Conservation (phyloP, 2,113 vertebrate species). For the Hypomesus transpacificus region DNA sequence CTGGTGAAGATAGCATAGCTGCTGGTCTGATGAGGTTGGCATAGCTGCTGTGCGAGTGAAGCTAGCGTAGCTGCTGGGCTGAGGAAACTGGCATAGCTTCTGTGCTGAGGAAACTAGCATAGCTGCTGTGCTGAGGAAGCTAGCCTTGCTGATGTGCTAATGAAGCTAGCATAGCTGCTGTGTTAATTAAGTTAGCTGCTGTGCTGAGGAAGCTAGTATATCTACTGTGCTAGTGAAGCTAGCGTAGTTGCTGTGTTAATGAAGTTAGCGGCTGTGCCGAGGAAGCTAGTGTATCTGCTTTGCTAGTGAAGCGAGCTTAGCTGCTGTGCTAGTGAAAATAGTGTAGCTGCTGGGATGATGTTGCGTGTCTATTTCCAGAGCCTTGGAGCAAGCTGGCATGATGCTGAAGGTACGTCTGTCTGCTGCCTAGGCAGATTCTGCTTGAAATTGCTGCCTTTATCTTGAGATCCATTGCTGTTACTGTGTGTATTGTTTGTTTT, state of each 20-base stretch:
- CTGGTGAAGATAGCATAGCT: background rate
- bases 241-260: background rate
- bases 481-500: too few relatives aligned
- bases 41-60: background rate
- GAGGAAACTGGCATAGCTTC: background rate
- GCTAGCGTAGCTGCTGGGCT: background rate
- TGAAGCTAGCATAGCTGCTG: background rate
- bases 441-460: background rate
- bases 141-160: background rate
- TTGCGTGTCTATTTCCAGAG: conserved; percentile 68
- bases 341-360: background rate
- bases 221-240: background rate
- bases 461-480: background rate
- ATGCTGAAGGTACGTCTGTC: conserved; percentile 85
- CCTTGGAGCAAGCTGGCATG: conserved; percentile 97
- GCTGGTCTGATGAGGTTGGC: background rate
- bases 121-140: background rate
- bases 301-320: background rate
- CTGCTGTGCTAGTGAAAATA: background rate
- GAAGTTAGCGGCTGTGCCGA: background rate
- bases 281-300: background rate
- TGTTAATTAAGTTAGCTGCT: background rate
- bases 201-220: background rate
- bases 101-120: background rate
- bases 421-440: background rate